These are phyloP conservation scores for Falco punctatus DNA, from an alignment of 2,113 vertebrate genomes.

Conservation along the genomic window DNA sequence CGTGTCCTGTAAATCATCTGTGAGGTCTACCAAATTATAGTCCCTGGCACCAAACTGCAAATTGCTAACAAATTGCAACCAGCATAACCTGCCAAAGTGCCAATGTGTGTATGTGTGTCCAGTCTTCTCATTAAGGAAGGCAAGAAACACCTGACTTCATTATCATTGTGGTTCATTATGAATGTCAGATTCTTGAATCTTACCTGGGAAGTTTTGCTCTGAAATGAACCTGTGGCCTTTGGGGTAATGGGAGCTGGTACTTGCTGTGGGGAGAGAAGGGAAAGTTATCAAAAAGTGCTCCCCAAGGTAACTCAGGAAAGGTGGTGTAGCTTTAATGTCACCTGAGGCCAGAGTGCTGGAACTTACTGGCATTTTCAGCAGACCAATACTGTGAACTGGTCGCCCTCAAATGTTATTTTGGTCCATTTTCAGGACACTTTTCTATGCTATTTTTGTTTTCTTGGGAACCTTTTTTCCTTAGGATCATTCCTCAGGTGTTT, in stretches of 20 bases:
- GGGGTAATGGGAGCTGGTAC: background rate
- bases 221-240: background rate
- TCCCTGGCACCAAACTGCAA: background rate
- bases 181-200: background rate
- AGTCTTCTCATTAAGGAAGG: background rate
- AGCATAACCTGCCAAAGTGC: background rate
- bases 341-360: background rate
- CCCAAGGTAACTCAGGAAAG: background rate
- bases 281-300: background rate
- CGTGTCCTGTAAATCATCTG: slow-evolving; percentile 21
- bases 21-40: slow-evolving; percentile 39
- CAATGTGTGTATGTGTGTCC: background rate
- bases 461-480: background rate
- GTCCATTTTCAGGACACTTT: background rate
- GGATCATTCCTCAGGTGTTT: background rate
- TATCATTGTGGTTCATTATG: fast-evolving
- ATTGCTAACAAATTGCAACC: slow-evolving; percentile 10
- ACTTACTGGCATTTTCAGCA: background rate
- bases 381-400: background rate
- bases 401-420: background rate
- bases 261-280: background rate
- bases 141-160: background rate
- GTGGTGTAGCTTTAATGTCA: background rate
- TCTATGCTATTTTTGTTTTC: background rate
- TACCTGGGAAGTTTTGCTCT: background rate